phyloP scores from a whole-genome alignment of 2,113 vertebrate genomes.

The Tylochromis polylepis region DNA sequence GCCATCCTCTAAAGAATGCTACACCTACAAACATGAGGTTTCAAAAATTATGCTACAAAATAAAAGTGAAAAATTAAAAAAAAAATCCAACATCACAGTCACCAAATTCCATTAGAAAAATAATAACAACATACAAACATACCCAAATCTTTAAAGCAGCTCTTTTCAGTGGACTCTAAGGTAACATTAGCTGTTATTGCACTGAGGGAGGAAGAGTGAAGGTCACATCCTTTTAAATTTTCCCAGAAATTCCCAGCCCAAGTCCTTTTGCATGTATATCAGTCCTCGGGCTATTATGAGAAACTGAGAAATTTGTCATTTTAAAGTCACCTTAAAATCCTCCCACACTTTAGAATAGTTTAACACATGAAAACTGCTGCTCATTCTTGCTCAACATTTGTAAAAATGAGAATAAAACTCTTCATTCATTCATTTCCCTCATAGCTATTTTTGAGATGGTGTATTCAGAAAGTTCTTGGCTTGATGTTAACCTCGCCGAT shows the following conservation, averaged over 20 bases:
- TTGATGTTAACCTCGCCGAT: neutral
- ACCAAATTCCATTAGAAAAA: neutral
- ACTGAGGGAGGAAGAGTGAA: neutral
- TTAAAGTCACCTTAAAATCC: neutral
- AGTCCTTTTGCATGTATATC: neutral
- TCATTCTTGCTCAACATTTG: neutral
- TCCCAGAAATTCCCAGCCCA: neutral
- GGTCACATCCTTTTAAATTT: neutral
- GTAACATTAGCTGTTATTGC: neutral
- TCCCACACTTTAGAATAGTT: rapidly evolving
- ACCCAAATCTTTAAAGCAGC: rapidly evolving
- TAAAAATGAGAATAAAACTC: neutral
- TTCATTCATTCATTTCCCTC: neutral
- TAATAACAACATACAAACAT: neutral
- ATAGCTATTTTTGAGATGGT: neutral
- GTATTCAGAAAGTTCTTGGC: neutral
- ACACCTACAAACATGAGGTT: neutral
- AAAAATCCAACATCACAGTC: neutral
- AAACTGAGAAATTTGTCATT: neutral
- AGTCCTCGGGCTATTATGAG: neutral
- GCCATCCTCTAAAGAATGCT: neutral
- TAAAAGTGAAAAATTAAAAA: neutral
- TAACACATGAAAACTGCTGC: neutral
- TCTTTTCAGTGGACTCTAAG: neutral
- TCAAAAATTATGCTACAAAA: neutral